Base-by-base conservation (phyloP, 2,113 vertebrate genomes). In the Macquaria ambigua region DNA sequence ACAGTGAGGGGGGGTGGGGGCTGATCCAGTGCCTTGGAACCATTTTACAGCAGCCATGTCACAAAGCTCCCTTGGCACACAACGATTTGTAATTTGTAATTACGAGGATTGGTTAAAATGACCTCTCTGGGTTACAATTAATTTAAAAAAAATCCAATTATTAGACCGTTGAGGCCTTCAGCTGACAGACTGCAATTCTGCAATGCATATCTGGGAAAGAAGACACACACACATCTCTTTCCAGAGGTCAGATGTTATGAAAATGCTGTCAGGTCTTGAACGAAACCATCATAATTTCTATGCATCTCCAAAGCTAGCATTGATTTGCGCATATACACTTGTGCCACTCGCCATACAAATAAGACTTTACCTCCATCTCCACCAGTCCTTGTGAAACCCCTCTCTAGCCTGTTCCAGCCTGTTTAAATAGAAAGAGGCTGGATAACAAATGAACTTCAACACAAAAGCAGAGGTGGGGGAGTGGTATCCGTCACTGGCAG, bases 81-180 rank as follows among this genome's bases (percentile, higher is more conserved):
- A 78, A 86, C 82, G 68, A 92, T 91, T 89, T 94, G 85, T 88
- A 91, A 92, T 90, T 92, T 91, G 90, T 94, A 95, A 95, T 95
- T 94, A 94, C 91, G 94, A 88, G 61, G 83, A 95, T 94, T 95
- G 93, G 94, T 95, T 93, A 93, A 96, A 95, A 94, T 96, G 93
- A 95, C 94, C 92, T 94, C 80, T 74, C 89, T 74, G 87, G 91
- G 92, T 94, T 93, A 89, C 84, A 83, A 86, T 91, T 91, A 94
- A 89, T 93, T 79, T 74, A 34, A 83, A 89, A 87, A 87, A 91
- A 92, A 94, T 92, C 89, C 82, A 93, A 95, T 95, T 93, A 93
- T 93, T 92, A 89, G 86, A 90, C 81, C 8, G 15, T 72, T 83
- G 87, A 93, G 82, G 89, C 84, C 83, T 87, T 88, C 71, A 88